Percentiles rank a stretch among this genome's conserved stretches.
phyloP scores from a whole-genome alignment of 1,140 invertebrate species.

The Anastrepha ludens region DNA sequence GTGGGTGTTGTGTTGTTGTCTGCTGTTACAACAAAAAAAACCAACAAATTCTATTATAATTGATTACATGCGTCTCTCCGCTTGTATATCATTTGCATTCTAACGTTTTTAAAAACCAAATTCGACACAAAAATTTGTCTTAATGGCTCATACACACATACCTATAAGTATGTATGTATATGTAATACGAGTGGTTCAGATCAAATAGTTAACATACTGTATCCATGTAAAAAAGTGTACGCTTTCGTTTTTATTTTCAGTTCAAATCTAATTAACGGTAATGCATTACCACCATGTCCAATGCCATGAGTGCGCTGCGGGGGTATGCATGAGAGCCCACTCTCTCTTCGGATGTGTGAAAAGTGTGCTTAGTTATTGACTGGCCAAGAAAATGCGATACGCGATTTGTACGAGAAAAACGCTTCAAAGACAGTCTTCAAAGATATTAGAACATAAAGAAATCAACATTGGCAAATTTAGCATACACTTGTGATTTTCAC shows the following conservation, averaged over 20 bases:
- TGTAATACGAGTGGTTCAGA: not conserved
- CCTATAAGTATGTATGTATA: not conserved
- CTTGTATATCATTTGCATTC: too few species aligned
- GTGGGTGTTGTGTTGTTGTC: too few species aligned
- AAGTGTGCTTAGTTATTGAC: conserved; percentile 32
- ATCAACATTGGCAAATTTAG: conserved; percentile 19
- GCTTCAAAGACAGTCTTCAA: not conserved
- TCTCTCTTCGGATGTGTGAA: not conserved
- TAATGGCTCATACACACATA: not conserved
- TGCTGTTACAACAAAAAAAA: too few species aligned
- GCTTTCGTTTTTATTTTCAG: conserved; percentile 39
- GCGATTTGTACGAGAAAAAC: not conserved
- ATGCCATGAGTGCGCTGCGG: not conserved
- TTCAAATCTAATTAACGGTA: conserved; percentile 51
- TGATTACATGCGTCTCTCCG: too few species aligned
- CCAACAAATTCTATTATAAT: too few species aligned
- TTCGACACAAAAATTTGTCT: too few species aligned
- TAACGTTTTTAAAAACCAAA: too few species aligned
- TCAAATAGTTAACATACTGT: not conserved
- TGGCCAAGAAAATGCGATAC: conserved; percentile 24
- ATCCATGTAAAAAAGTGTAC: not conserved
- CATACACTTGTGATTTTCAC: conserved; percentile 43
- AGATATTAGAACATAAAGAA: not conserved
- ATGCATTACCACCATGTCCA: conserved; percentile 20
- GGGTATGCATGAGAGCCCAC: not conserved